phyloP scores from a whole-genome alignment of 2,797 vertebrate genomes.

The Onychomys leucogaster region DNA sequence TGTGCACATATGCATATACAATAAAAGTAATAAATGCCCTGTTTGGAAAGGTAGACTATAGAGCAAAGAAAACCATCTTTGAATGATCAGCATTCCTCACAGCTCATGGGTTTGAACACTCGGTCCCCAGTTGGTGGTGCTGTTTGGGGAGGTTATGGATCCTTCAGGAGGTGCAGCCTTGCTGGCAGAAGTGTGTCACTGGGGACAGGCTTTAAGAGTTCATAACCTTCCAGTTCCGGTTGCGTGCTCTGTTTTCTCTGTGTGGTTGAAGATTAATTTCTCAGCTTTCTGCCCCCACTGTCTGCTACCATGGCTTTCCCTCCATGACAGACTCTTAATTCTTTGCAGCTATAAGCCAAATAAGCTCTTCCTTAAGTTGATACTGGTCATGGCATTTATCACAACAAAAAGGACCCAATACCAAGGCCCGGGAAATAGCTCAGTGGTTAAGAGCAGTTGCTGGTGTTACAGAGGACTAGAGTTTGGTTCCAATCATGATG shows the following conservation, averaged over 20 bases:
- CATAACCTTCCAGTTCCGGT: background rate
- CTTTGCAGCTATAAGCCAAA: background rate
- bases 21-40: background rate
- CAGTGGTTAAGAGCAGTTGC: background rate
- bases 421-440: background rate
- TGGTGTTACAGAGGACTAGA: background rate
- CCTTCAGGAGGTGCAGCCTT: background rate
- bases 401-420: background rate
- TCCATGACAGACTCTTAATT: background rate
- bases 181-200: background rate
- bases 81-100: background rate
- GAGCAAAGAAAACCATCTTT: background rate
- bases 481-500: background rate
- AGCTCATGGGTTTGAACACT: background rate
- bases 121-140: background rate
- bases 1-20: background rate
- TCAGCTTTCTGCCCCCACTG: background rate
- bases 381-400: background rate
- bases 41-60: background rate
- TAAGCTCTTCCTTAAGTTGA: background rate
- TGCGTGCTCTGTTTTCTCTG: background rate
- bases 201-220: background rate
- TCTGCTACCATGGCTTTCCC: background rate
- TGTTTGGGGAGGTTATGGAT: background rate
- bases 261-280: background rate